Evolutionary conservation across 1,140 invertebrate species (phyloP).

Genomic region (Aleiodes sp.): DNA sequence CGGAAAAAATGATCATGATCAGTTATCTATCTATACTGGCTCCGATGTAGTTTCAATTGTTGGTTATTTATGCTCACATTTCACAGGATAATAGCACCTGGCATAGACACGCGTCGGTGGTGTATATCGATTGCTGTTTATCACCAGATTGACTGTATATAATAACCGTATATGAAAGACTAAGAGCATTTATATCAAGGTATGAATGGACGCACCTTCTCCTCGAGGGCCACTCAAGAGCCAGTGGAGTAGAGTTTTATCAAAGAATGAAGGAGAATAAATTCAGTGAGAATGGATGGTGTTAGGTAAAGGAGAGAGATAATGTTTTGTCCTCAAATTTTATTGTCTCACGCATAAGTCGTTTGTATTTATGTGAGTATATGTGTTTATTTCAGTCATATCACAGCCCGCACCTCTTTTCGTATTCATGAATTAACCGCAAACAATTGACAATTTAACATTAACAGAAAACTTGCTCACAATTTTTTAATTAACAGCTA

Average conservation of each 20-base stretch:
- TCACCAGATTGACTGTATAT: constrained; percentile 38
- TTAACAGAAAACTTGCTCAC: background rate
- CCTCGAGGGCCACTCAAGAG: background rate
- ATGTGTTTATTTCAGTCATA: background rate
- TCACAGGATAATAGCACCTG: constrained; percentile 19
- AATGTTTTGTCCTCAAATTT: background rate
- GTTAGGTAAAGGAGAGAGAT: no score
- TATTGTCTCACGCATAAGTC: background rate
- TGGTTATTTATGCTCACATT: constrained; percentile 14
- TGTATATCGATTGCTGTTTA: constrained; percentile 37
- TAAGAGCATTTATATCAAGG: constrained; percentile 30
- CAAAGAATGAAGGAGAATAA: no score
- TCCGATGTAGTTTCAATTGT: constrained; percentile 20
- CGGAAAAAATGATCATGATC: no score
- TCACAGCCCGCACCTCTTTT: background rate
- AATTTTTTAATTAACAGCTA: background rate
- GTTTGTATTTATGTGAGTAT: no score
- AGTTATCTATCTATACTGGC: background rate
- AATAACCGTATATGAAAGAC: constrained; percentile 20
- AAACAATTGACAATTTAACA: background rate
- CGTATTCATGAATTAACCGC: background rate
- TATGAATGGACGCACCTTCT: constrained; percentile 53
- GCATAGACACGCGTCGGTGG: constrained; percentile 14
- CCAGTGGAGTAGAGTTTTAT: no score
- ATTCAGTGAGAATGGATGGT: no score